A percentile compares a stretch with the other conserved stretches of the same genome.
These are phyloP conservation scores for Heliconius ismenius DNA, from an alignment of 2,888 invertebrate species.

Conservation along the genomic window DNA sequence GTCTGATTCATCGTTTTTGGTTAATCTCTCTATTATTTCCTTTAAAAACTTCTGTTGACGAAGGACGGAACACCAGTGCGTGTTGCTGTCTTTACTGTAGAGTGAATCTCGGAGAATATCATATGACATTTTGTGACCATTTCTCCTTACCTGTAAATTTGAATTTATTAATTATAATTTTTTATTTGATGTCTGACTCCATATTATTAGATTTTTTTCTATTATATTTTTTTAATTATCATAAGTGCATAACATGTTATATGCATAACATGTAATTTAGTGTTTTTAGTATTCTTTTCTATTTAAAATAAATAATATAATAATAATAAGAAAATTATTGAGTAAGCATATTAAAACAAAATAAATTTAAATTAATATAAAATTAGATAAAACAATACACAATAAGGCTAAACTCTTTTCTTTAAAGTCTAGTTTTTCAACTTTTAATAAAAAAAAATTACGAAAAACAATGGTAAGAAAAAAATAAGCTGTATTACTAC, in stretches of 20 bases:
- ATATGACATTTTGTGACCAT: constrained; percentile 86
- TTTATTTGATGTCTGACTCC: neutral
- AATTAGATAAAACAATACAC: too few relatives aligned
- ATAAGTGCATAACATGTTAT: neutral
- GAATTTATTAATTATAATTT: neutral
- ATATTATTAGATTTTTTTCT: neutral
- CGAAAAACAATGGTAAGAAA: neutral
- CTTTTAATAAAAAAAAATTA: neutral
- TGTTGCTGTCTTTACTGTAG: constrained; percentile 85
- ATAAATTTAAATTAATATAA: too few relatives aligned
- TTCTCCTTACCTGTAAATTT: constrained; percentile 61
- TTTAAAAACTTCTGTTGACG: constrained; percentile 90
- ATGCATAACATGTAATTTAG: neutral
- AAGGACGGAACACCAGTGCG: constrained; percentile 86
- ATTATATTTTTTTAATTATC: too few relatives aligned
- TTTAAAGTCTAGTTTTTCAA: neutral
- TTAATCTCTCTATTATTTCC: constrained; percentile 83
- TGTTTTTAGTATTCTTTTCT: neutral
- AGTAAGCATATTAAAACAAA: too few relatives aligned
- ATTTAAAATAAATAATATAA: too few relatives aligned
- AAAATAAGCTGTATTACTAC: neutral
- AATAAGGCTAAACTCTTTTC: too few relatives aligned
- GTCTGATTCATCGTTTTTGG: constrained; percentile 74
- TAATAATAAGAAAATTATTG: neutral
- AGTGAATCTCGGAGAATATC: constrained; percentile 67